These are phyloP conservation scores for Pomatorhinus ruficollis DNA, from an alignment of 2,113 vertebrate species.

Conservation along the genomic window DNA sequence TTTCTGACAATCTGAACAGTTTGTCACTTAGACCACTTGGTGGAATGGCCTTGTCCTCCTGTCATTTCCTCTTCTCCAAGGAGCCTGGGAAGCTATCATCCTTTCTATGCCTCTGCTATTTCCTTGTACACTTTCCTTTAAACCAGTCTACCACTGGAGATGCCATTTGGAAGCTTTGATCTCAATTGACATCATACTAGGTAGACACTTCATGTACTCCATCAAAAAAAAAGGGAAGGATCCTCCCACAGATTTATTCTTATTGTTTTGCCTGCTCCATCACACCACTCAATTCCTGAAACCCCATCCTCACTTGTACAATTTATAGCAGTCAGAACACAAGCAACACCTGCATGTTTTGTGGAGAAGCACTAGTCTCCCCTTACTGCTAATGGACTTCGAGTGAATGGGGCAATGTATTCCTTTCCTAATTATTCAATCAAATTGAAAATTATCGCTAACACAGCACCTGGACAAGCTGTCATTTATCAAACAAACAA, in stretches of 20 bases:
- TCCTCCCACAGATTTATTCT: background rate
- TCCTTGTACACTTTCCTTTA: background rate
- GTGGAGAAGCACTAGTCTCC: background rate
- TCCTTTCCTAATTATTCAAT: background rate
- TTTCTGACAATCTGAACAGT: background rate
- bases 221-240: background rate
- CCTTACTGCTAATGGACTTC: background rate
- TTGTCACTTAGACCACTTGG: background rate
- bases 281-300: background rate
- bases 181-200: background rate
- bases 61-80: background rate
- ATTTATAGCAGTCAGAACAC: background rate
- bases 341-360: background rate
- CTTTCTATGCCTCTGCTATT: background rate
- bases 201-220: background rate
- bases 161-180: background rate
- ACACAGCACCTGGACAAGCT: background rate
- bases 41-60: background rate
- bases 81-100: background rate
- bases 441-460: background rate
- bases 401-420: background rate
- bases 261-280: background rate
- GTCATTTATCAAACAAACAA: background rate
- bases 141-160: background rate
- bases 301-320: background rate